Conservation (phyloP, 2,888 invertebrate genomes). For the Noctua fimbriata region DNA sequence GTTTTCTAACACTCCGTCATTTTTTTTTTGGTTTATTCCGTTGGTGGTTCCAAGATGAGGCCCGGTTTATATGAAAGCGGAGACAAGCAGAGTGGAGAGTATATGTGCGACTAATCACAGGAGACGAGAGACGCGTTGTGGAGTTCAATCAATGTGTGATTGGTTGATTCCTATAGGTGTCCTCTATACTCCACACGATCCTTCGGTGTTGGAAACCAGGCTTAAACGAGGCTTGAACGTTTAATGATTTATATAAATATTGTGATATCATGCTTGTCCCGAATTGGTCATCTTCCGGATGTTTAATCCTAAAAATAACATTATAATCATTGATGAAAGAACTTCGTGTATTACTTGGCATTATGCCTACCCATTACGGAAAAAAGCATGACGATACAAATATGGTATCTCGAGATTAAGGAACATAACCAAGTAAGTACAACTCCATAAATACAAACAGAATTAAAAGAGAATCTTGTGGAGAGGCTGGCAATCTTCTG, state of each 20-base stretch:
- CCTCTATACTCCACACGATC: not conserved
- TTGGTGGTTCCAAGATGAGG: not conserved
- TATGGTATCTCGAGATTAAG: constrained; percentile 1
- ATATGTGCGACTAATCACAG: no score
- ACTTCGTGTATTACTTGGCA: constrained; percentile 45
- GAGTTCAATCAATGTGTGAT: not conserved
- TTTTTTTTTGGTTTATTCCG: no score
- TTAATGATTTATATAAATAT: not conserved
- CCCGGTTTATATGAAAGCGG: not conserved
- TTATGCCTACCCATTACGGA: constrained; percentile 13
- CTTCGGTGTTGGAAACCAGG: not conserved
- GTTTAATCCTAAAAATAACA: not conserved
- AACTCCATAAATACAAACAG: not conserved
- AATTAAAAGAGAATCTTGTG: not conserved
- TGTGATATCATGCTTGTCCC: not conserved
- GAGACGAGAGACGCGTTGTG: not conserved
- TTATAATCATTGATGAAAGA: not conserved
- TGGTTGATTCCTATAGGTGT: not conserved
- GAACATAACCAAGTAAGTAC: not conserved
- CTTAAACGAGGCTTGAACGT: not conserved
- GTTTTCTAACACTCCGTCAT: not conserved
- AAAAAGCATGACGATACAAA: constrained; percentile 31
- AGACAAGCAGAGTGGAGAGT: not conserved
- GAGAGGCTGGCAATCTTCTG: no score
- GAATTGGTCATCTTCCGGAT: constrained; percentile 19